A percentile compares a stretch with the other conserved stretches of the same genome.
Conservation (phyloP, 2,888 invertebrate genomes). For the Orthonychiurus folsomi region DNA sequence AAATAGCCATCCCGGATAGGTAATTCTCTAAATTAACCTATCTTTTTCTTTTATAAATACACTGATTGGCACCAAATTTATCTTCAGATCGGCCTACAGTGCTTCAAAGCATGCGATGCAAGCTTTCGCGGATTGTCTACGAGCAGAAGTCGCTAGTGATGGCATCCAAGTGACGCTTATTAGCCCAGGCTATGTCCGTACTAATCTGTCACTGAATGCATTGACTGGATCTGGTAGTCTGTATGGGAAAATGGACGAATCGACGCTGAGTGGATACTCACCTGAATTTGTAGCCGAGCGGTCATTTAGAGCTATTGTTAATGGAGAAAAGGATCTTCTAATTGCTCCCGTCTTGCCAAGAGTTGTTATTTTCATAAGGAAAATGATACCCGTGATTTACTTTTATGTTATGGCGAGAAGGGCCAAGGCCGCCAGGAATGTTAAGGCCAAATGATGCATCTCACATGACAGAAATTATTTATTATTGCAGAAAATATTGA, state of each 20-base stretch:
- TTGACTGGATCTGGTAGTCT: slow-evolving; percentile 65
- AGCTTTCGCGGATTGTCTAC: slow-evolving; percentile 81
- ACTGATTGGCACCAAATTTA: no score
- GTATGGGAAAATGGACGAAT: slow-evolving; percentile 75
- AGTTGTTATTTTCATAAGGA: slow-evolving; percentile 63
- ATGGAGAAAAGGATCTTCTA: slow-evolving; percentile 63
- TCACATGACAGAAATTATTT: no score
- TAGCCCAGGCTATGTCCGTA: slow-evolving; percentile 82
- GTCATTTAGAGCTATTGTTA: slow-evolving; percentile 61
- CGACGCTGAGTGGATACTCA: slow-evolving; percentile 67
- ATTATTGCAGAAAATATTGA: no score
- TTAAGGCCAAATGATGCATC: no score
- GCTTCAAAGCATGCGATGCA: slow-evolving; percentile 92
- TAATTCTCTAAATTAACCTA: slow-evolving; percentile 31
- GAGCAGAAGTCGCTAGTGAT: slow-evolving; percentile 71
- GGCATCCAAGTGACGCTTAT: slow-evolving; percentile 78
- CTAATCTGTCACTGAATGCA: slow-evolving; percentile 83
- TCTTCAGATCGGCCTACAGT: slow-evolving; percentile 71
- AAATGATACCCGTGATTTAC: slow-evolving; percentile 62
- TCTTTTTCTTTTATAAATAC: not conserved
- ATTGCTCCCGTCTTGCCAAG: slow-evolving; percentile 61
- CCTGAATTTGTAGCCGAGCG: slow-evolving; percentile 64
- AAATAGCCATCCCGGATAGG: slow-evolving; percentile 75
- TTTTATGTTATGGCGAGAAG: slow-evolving; percentile 55
- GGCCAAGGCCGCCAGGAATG: no score